Conservation (phyloP, 2,797 vertebrate species). For the Melanotaenia maccullochi region DNA sequence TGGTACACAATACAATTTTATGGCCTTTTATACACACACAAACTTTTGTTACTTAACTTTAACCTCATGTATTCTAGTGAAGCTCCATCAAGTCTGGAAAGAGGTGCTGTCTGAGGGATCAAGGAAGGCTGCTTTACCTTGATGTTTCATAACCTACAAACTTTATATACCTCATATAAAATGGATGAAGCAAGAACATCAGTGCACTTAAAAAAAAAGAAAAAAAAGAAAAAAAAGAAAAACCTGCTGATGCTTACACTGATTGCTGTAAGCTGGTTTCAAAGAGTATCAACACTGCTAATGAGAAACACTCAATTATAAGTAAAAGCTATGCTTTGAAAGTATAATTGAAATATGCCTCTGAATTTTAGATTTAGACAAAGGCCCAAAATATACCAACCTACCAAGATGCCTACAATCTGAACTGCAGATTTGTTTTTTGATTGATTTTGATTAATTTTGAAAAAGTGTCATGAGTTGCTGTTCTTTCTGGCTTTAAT, state of each 20-base stretch:
- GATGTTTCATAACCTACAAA: constrained; percentile 11
- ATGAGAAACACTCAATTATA: neutral
- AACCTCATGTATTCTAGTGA: neutral
- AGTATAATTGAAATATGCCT: neutral
- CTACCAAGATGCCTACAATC: neutral
- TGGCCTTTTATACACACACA: neutral
- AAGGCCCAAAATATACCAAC: neutral
- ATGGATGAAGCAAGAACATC: neutral
- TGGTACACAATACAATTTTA: neutral
- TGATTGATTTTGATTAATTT: too few relatives aligned
- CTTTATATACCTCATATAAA: constrained; percentile 13
- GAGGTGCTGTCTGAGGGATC: neutral
- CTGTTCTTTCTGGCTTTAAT: too few relatives aligned
- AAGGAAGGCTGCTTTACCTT: constrained; percentile 9
- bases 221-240: neutral
- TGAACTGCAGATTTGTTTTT: neutral
- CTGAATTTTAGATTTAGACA: neutral
- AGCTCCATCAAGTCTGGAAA: neutral
- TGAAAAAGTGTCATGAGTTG: too few relatives aligned
- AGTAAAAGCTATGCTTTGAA: neutral
- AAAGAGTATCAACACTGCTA: constrained; percentile 1
- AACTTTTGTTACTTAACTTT: neutral
- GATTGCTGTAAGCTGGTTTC: constrained; percentile 3
- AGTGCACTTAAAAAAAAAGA: neutral
- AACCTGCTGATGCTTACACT: constrained; percentile 2